phyloP scores from a whole-genome alignment of 2,113 vertebrate species.

The Petroica traversi region DNA sequence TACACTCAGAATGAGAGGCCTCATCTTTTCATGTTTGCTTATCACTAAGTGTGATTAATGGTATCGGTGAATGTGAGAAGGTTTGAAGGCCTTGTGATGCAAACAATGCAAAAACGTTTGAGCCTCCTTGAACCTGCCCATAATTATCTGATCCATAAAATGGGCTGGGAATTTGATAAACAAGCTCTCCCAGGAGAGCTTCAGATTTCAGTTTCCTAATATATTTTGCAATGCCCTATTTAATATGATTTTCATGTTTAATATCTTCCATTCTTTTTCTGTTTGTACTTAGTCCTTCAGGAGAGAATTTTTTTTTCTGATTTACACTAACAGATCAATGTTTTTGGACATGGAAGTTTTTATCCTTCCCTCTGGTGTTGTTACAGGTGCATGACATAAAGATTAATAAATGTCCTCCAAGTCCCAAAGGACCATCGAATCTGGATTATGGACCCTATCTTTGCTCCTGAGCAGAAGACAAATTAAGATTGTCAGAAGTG shows the following conservation, averaged over 20 bases:
- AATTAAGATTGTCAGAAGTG: background rate
- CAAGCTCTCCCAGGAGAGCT: background rate
- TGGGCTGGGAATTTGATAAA: background rate
- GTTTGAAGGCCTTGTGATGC: background rate
- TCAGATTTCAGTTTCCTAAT: background rate
- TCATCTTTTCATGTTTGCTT: background rate
- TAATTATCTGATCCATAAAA: background rate
- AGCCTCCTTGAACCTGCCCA: background rate
- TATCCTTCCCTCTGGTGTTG: background rate
- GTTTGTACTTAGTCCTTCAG: background rate
- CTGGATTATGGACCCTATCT: background rate
- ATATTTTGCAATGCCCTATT: background rate
- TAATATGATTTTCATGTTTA: background rate
- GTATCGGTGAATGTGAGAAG: background rate
- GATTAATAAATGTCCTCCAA: background rate
- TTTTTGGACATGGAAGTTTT: background rate
- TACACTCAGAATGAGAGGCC: background rate
- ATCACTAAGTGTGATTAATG: background rate
- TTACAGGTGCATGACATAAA: background rate
- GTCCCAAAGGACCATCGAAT: background rate
- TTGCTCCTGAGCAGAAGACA: background rate
- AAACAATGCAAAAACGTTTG: background rate
- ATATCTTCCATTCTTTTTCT: background rate
- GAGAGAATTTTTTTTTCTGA: background rate
- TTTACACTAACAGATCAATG: background rate